Base-by-base conservation (phyloP, 1,140 invertebrate genomes). In the Acromyrmex charruanus region DNA sequence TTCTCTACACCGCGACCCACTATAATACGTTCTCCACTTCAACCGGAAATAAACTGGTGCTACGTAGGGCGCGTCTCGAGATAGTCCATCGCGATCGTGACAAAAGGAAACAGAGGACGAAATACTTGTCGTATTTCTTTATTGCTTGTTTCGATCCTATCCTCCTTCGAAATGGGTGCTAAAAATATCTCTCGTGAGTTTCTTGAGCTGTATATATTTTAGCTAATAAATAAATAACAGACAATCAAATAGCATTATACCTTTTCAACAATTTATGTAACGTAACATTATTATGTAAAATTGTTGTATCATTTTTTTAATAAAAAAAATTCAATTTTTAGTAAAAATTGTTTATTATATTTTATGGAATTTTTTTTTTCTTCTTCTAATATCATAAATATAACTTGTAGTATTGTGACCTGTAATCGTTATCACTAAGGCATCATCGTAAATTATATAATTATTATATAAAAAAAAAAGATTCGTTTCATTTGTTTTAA, bases 91-190 rank as follows among this genome's bases (percentile, higher is more conserved):
- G 51, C 51, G 31, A 25, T 16, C 71, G 68, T 21, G 69, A 84
- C 80, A 75, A 84, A 84, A 84, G 80, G 39, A 75, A 84, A 51
- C 39, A 49, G 7, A 61, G 14, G 9, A 69, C 61, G 66, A 69
- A 39, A 59, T 82, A 49, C 68, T 82, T 82, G 55, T 82, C 66
- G 68, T 82, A 75, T 75, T 75, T 75, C 80, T 84, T 51, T 75
- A 75, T 84, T 75, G 80, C 25, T 84, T 51, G 69, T 75, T 74
- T 84, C 39, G 44, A 75, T 63, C 31, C 58, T 55, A 82, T 82
- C 14, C 69, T 9, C 69, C 28, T 84, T 84, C 69, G n/a, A 28
- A 63, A 63, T 75, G 44, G 80, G 14, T 75, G 51, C 39, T 75
- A 59, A 74, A 84, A 84, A 44, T 81, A 58, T 84, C 25, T n/a